phyloP scores from a whole-genome alignment of 2,113 vertebrate species.

The Eudyptes chrysolophus region DNA sequence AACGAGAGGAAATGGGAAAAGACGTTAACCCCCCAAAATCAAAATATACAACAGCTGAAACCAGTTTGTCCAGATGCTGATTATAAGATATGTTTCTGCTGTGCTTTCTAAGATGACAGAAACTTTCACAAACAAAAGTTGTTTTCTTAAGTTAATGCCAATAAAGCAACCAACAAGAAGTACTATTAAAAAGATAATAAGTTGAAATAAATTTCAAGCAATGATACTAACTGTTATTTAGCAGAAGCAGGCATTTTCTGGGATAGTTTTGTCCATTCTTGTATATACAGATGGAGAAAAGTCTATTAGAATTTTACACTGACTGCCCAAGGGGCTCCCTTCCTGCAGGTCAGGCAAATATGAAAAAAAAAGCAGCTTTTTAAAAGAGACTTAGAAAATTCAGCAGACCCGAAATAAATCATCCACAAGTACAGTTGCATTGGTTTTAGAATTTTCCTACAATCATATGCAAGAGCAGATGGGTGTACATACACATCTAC shows the following conservation, averaged over 20 bases:
- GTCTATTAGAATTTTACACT: not conserved
- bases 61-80: not conserved
- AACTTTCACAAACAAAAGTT: not conserved
- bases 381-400: not conserved
- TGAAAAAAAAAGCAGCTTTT: not conserved
- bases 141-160: not conserved
- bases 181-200: not conserved
- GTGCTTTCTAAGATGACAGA: not conserved
- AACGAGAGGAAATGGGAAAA: not conserved
- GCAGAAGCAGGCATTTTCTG: not conserved
- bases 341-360: not conserved
- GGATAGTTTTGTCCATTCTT: not conserved
- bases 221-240: not conserved
- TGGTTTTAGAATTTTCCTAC: not conserved
- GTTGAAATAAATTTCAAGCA: not conserved
- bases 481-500: not conserved
- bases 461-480: not conserved
- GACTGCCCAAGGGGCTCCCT: not conserved
- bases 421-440: not conserved
- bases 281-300: not conserved
- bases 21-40: not conserved
- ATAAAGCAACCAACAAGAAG: not conserved
- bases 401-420: not conserved
- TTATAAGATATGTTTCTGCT: not conserved
- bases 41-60: not conserved